phyloP scores from a whole-genome alignment of 1,140 invertebrate species.

The Coelopa frigida region DNA sequence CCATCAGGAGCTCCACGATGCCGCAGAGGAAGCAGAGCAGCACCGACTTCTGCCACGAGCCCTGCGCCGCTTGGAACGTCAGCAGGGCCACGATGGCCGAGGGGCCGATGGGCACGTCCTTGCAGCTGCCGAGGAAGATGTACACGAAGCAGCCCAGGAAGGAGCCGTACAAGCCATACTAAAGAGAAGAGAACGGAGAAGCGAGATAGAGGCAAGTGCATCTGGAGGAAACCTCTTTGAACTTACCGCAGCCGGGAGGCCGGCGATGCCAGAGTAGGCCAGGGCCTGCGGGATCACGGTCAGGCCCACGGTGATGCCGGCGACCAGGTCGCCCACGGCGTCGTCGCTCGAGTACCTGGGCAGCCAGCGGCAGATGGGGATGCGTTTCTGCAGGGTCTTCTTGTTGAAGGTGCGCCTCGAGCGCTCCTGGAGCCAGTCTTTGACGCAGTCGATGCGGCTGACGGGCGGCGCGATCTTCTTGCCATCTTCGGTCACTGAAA shows the following conservation, averaged over 20 bases:
- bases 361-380: slow-evolving; percentile 67
- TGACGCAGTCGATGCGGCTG: slow-evolving; percentile 18
- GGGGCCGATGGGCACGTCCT: slow-evolving; percentile 81
- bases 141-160: slow-evolving; percentile 89
- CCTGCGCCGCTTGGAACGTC: slow-evolving; percentile 66
- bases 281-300: slow-evolving; percentile 76
- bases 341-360: slow-evolving; percentile 61
- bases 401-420: slow-evolving; percentile 46
- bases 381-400: slow-evolving; percentile 60
- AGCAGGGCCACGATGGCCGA: slow-evolving; percentile 77
- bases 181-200: slow-evolving; percentile 16
- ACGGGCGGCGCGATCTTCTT: slow-evolving; percentile 23
- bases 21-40: slow-evolving; percentile 74
- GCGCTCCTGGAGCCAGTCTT: slow-evolving; percentile 20
- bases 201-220: neutral
- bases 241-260: slow-evolving; percentile 54
- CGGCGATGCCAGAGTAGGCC: slow-evolving; percentile 78
- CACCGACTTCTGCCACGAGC: slow-evolving; percentile 68
- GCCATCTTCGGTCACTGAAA: slow-evolving; percentile 31
- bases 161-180: slow-evolving; percentile 86
- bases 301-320: slow-evolving; percentile 77
- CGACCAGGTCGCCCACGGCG: slow-evolving; percentile 70
- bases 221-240: neutral
- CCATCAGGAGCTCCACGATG: slow-evolving; percentile 75
- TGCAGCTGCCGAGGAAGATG: slow-evolving; percentile 82